These are phyloP conservation scores for Pseudonaja textilis DNA, from an alignment of 2,113 vertebrate genomes.

Conservation along the genomic window DNA sequence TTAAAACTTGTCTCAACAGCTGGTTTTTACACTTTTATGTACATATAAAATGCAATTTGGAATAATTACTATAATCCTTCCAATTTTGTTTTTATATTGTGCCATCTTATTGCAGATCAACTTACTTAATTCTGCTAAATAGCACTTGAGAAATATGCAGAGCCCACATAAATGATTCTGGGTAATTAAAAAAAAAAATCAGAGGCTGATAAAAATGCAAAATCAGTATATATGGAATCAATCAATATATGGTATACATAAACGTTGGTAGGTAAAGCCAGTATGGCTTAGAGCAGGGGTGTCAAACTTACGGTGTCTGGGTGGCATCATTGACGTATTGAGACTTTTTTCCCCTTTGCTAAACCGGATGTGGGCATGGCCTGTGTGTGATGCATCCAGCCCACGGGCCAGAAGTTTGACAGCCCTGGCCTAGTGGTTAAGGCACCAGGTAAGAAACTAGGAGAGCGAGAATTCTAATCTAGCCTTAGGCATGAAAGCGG, in stretches of 20 bases:
- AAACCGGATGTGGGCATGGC: too few species aligned
- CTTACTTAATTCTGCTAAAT: background rate
- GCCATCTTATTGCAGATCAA: background rate
- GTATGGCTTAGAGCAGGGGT: background rate
- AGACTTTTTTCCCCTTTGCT: too few species aligned
- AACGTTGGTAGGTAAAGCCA: background rate
- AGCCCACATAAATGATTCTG: background rate
- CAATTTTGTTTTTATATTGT: background rate
- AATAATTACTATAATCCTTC: conserved; percentile 4
- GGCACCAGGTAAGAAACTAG: background rate
- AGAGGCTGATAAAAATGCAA: background rate
- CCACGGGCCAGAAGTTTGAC: too few species aligned
- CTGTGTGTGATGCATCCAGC: too few species aligned
- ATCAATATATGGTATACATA: background rate
- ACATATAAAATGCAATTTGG: background rate
- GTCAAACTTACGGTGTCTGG: too few species aligned
- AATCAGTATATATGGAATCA: background rate
- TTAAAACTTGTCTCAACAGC: background rate
- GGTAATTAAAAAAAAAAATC: background rate
- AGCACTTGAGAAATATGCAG: background rate
- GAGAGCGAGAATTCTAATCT: background rate
- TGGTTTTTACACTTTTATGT: conserved; percentile 9
- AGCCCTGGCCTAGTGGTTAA: background rate
- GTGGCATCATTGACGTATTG: too few species aligned
- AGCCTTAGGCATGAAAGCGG: too few species aligned